phyloP scores from a whole-genome alignment of 2,888 invertebrate genomes.

The Ormyrus labotus region DNA sequence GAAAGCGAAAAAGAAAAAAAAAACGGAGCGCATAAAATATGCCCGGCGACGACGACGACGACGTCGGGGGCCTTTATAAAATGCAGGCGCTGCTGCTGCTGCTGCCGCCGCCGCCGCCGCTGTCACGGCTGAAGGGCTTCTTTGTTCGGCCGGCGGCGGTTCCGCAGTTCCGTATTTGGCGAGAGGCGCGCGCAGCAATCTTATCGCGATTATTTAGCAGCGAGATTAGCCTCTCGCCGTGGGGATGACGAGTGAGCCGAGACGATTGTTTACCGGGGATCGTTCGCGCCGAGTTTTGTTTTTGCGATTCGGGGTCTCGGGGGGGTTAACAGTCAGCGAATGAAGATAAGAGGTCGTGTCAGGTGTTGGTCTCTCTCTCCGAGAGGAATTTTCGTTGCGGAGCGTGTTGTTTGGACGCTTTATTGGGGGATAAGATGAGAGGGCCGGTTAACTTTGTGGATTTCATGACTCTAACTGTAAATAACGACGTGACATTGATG shows the following conservation, averaged over 20 bases:
- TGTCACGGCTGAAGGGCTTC: slow-evolving; percentile 53
- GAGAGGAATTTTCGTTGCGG: background rate
- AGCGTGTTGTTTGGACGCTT: background rate
- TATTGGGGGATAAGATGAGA: too few relatives aligned
- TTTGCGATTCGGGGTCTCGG: background rate
- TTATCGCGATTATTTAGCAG: slow-evolving; percentile 41
- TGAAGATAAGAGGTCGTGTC: too few relatives aligned
- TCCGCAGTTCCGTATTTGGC: slow-evolving; percentile 33
- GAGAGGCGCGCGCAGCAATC: background rate
- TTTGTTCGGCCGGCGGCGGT: slow-evolving; percentile 42
- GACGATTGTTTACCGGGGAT: slow-evolving; percentile 35
- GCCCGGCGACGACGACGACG: background rate
- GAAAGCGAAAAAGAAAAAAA: slow-evolving; percentile 8
- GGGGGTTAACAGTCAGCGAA: too few relatives aligned
- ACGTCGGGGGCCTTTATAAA: slow-evolving; percentile 18
- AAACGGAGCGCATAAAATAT: background rate
- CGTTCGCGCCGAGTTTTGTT: background rate
- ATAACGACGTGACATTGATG: too few relatives aligned
- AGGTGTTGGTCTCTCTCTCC: background rate
- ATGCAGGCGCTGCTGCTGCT: background rate
- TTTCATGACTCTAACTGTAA: too few relatives aligned
- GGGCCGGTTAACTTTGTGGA: too few relatives aligned
- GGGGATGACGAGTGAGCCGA: background rate
- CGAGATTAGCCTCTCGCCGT: slow-evolving; percentile 6
- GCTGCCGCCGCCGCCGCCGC: background rate